These are phyloP conservation scores for Aproaerema taeniolella DNA, from an alignment of 2,888 invertebrate genomes.

Conservation along the genomic window DNA sequence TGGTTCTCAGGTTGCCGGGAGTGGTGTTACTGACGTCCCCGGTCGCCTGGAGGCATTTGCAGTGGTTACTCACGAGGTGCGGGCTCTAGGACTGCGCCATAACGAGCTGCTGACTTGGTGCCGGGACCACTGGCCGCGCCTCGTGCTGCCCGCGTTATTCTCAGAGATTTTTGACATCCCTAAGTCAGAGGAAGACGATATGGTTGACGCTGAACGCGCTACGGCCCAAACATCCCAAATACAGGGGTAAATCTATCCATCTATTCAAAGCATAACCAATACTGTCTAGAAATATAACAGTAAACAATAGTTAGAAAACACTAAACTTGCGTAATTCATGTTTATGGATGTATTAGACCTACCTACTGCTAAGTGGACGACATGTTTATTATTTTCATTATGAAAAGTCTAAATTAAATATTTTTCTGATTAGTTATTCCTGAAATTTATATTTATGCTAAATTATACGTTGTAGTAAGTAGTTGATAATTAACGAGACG, in stretches of 20 bases:
- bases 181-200: constrained; percentile 53
- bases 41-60: constrained; percentile 44
- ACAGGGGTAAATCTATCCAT: constrained; percentile 10
- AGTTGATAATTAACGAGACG: no score
- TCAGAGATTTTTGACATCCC: constrained; percentile 98
- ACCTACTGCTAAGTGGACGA: no score
- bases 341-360: no score
- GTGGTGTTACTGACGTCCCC: constrained; percentile 25
- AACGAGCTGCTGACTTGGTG: constrained; percentile 93
- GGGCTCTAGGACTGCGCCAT: constrained; percentile 89
- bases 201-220: constrained; percentile 24
- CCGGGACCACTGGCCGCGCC: constrained; percentile 90
- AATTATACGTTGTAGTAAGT: no score
- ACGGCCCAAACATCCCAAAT: constrained; percentile 14
- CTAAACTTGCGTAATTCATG: no score
- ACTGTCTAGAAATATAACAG: no score
- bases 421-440: no score
- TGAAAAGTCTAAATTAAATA: no score
- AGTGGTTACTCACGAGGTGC: constrained; percentile 79
- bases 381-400: no score
- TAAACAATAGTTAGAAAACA: no score
- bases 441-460: no score
- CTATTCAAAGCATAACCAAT: neutral
- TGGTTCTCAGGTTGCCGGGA: constrained; percentile 20
- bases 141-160: constrained; percentile 93